Conservation (phyloP, 2,888 invertebrate species). For the Gymnoscelis rufifasciata region DNA sequence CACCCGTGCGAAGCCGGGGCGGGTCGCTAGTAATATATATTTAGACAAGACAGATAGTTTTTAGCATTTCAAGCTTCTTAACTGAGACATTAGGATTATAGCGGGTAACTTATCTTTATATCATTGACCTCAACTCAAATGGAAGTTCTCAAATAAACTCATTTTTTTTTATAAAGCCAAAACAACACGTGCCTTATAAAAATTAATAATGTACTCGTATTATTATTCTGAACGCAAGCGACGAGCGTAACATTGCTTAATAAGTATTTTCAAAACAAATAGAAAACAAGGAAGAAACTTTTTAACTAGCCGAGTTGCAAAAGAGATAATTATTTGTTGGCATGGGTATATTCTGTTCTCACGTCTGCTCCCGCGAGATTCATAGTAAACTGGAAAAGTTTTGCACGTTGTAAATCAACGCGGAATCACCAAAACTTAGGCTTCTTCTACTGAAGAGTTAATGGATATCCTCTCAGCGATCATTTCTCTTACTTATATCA, state of each 20-base stretch:
- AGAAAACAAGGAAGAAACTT: slow-evolving; percentile 4
- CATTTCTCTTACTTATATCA: slow-evolving; percentile 7
- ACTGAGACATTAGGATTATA: too few species aligned
- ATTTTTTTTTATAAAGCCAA: too few species aligned
- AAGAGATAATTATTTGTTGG: slow-evolving; percentile 12
- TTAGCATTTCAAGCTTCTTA: too few species aligned
- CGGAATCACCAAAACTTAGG: slow-evolving; percentile 12
- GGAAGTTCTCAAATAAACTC: too few species aligned
- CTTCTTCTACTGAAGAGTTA: slow-evolving; percentile 13
- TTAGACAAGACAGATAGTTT: too few species aligned
- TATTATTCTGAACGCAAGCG: not conserved
- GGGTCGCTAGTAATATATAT: too few species aligned
- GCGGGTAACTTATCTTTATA: too few species aligned
- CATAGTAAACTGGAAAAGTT: slow-evolving; percentile 21
- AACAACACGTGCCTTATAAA: too few species aligned
- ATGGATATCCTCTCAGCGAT: slow-evolving; percentile 13
- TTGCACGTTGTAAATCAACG: slow-evolving; percentile 18
- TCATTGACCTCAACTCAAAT: too few species aligned
- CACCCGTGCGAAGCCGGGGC: too few species aligned
- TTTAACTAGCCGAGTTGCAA: slow-evolving; percentile 9
- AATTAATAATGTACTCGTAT: too few species aligned
- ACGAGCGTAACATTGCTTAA: not conserved
- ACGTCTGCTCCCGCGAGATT: slow-evolving; percentile 16
- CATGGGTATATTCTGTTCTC: slow-evolving; percentile 8
- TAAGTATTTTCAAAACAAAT: not conserved